phyloP scores from a whole-genome alignment of 2,113 vertebrate species.

The Ginglymostoma cirratum region DNA sequence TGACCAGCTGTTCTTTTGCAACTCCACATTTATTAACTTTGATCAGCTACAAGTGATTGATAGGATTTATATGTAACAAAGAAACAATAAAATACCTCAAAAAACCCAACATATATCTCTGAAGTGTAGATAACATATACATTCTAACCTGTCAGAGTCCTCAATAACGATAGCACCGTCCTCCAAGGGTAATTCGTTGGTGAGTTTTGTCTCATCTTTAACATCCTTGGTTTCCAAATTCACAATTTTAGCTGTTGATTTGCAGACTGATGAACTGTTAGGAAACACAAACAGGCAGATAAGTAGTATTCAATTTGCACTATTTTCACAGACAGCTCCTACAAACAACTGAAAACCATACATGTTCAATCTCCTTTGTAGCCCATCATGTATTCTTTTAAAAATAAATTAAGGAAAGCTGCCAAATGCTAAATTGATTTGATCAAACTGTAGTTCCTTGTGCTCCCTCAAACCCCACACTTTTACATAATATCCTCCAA shows the following conservation, averaged over 20 bases:
- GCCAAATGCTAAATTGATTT: not conserved
- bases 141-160: conserved; percentile 7
- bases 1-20: too few species aligned
- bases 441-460: not conserved
- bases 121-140: not conserved
- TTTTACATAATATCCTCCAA: too few species aligned
- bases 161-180: not conserved
- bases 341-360: not conserved
- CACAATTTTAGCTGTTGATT: not conserved
- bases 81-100: not conserved
- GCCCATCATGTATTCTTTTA: not conserved
- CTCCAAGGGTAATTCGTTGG: not conserved
- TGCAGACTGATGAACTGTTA: not conserved
- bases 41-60: too few species aligned
- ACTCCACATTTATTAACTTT: too few species aligned
- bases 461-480: not conserved
- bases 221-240: not conserved
- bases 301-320: not conserved
- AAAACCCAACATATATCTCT: not conserved
- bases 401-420: not conserved
- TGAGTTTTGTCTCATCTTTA: not conserved
- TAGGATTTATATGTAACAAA: not conserved
- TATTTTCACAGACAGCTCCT: not conserved
- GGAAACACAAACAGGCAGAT: not conserved
- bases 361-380: not conserved